These are phyloP conservation scores for Myripristis jacobus DNA, from an alignment of 2,797 vertebrate species.

Conservation along the genomic window DNA sequence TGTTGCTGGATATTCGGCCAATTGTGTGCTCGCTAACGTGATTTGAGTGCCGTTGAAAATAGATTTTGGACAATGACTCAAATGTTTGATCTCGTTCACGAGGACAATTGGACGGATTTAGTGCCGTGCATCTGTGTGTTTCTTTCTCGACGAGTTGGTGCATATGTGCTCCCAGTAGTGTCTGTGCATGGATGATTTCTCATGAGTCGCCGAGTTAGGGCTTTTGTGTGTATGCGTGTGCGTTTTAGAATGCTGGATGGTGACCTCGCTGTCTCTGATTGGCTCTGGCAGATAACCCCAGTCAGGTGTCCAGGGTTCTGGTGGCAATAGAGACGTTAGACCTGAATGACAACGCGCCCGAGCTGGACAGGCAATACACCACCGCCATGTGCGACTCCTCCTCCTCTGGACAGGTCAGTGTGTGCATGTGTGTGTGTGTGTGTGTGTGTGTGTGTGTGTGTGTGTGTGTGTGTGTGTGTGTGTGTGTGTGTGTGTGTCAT, in stretches of 20 bases:
- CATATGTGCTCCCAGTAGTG: not conserved
- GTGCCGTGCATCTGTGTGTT: conserved; percentile 13
- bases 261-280: conserved; percentile 47
- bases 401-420: conserved; percentile 86
- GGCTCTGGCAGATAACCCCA: conserved; percentile 87
- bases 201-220: not conserved
- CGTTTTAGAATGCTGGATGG: conserved; percentile 11
- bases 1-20: conserved; percentile 50
- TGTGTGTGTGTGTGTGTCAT: not conserved
- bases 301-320: conserved; percentile 87
- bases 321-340: conserved; percentile 90
- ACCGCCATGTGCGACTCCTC: conserved; percentile 91
- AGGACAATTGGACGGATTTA: conserved; percentile 54
- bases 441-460: not conserved
- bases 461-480: conserved; percentile 24
- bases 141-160: conserved; percentile 9
- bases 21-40: conserved; percentile 48
- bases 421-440: not conserved
- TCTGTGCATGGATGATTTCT: conserved; percentile 1
- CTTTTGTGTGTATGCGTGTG: not conserved
- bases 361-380: conserved; percentile 88
- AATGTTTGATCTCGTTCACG: conserved; percentile 48
- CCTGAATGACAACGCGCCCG: conserved; percentile 91
- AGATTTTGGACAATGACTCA: conserved; percentile 55
- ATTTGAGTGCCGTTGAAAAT: conserved; percentile 54